Percentiles rank a stretch among this genome's conserved stretches.
These are phyloP conservation scores for Scomber japonicus DNA, from an alignment of 2,113 vertebrate species.

Conservation along the genomic window DNA sequence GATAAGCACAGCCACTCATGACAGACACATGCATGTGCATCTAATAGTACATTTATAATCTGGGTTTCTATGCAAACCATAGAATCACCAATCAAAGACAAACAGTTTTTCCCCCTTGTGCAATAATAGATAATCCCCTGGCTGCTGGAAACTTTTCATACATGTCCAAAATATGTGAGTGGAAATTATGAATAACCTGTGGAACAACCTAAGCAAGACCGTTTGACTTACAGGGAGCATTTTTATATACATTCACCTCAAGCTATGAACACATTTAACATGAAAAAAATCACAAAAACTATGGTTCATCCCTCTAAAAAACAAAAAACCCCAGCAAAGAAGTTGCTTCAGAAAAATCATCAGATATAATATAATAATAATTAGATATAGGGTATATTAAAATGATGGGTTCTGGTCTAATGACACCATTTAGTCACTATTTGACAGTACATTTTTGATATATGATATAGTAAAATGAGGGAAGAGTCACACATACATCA, in stretches of 20 bases:
- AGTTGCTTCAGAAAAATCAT: background rate
- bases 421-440: background rate
- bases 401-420: background rate
- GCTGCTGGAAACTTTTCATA: background rate
- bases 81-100: background rate
- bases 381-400: background rate
- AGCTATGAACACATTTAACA: no score
- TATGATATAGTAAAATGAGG: background rate
- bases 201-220: no score
- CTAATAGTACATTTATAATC: background rate
- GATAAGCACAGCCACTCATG: background rate
- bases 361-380: background rate
- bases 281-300: no score
- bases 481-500: background rate
- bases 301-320: no score
- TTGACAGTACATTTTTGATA: no score
- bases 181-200: no score
- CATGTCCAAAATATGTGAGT: no score
- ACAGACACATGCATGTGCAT: background rate
- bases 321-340: background rate
- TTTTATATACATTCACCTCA: no score
- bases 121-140: slow-evolving; percentile 5
- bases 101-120: background rate
- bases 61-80: background rate
- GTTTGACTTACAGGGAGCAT: no score